Percentiles rank a stretch among this genome's conserved stretches.
Evolutionary conservation across 2,888 invertebrate genomes (phyloP).

Genomic region (Malthinus seriepunctatus): DNA sequence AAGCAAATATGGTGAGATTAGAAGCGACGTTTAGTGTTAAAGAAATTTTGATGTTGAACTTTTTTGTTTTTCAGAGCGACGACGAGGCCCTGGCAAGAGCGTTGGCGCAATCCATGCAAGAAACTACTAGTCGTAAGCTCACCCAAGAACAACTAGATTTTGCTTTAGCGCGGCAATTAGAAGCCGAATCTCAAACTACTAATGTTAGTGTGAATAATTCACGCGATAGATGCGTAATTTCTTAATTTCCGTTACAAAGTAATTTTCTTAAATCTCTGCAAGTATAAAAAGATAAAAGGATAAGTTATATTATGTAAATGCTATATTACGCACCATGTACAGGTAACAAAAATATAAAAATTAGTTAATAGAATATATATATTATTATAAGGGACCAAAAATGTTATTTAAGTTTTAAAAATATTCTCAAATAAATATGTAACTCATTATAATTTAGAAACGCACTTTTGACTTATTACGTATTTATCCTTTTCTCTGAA

Average conservation of each 20-base stretch:
- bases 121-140: conserved; percentile 13
- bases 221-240: no score
- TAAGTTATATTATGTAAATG: no score
- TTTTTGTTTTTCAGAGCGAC: conserved; percentile 64
- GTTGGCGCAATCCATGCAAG: conserved; percentile 69
- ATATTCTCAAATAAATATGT: neutral
- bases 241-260: no score
- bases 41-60: neutral
- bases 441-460: conserved; percentile 9
- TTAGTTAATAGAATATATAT: neutral
- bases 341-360: no score
- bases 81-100: conserved; percentile 91
- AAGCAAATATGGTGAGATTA: conserved; percentile 25
- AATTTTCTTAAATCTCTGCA: no score
- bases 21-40: neutral
- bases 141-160: neutral
- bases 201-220: no score
- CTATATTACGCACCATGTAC: no score
- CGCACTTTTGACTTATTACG: neutral
- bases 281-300: no score
- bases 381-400: no score
- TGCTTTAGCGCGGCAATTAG: neutral
- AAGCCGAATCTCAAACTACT: neutral
- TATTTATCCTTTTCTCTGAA: conserved; percentile 56
- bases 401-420: neutral